Evolutionary conservation across 2,797 vertebrate genomes (phyloP), one percentile per base, ranked within the genome.

Genomic region (Huso huso): DNA sequence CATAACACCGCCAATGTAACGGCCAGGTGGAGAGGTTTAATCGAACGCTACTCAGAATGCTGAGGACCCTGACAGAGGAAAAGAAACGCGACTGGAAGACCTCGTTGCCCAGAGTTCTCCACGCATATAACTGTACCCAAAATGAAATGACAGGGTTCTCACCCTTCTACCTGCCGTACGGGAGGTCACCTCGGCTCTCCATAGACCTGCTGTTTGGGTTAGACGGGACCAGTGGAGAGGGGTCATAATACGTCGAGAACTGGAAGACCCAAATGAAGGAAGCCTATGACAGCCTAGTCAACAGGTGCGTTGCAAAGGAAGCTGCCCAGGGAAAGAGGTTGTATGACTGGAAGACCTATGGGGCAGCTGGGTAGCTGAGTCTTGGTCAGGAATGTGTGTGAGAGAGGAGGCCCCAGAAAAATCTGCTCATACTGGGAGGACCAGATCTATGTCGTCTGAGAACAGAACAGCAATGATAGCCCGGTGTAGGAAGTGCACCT

Each of bases 251-350:
- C 48, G 64, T 71, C 2, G 62, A 23, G 18, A 1, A 8, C n/a
- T 71, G 71, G 71, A 71, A 71, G 53, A 61, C 18, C 9, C 66
- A 55, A 55, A 71, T 72, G 74, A 66, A 70, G 6, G 68, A 74
- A 0, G 74, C 72, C 7, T 72, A 70, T 15, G 4, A 51, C 11
- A 48, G 18, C 18, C 18, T 71, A 50, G 70, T 63, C 1, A 2
- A 48, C 8, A 66, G 66, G 5, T 13, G 7, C 53, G 7, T 10
- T 1, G 4, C 10, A 10, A 57, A 10, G n/a, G 10, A 4, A 1
- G 10, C 68, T 13, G 67, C 49, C 61, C 10, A 10, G 7, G 68
- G 68, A 48, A 70, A 73, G 63, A 50, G 48, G 2, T 10, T 64
- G 18, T 70, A 70, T 8, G 64, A 69, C 11, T 62, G 8, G 11